Base-by-base conservation (phyloP, 2,113 vertebrate genomes). In the Bagarius yarrelli region DNA sequence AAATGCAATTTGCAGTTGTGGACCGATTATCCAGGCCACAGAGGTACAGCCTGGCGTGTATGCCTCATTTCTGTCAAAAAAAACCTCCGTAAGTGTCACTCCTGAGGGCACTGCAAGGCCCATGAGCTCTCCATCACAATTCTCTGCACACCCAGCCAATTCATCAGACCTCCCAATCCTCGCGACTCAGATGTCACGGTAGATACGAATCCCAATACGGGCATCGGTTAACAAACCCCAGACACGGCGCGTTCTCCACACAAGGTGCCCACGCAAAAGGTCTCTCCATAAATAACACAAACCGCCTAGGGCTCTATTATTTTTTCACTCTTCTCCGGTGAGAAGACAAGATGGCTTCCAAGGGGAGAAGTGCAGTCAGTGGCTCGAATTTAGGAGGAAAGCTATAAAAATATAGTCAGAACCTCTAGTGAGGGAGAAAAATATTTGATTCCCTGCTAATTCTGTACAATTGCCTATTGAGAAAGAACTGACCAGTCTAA, bases 291-390 rank as follows among this genome's bases (percentile, higher is more conserved):
- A 89, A 89, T 90, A 90, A 86, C 85, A 87, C 79, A 2, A 53
- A 8, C 85, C 88, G 57, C 85, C 74, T 72, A 83, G 89, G 89
- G 81, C 88, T 88, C 84, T 89, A 88, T 89, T 91, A 89, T 82
- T 23, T 73, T 27, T 56, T 75, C 55, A 25, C 57, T 47, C 44
- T 75, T 32, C 59, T 56, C 79, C 80, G 84, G 61, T 66, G 53
- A 76, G 80, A 75, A 78, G 80, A 84, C 55, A 73, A 64, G 59
- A 36, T 70, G 63, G 19, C 61, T 57, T 78, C 81, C 55, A 16
- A 59, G 30, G 74, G 70, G 71, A 83, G 36, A 30, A 76, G 11
- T 27, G 50, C n/a, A 18, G 59, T n/a, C 53, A 32, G 60, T 56
- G 40, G 19, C 1, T 40, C 27, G 52, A 47, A 27, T 50, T 40